Percentiles rank a stretch among this genome's conserved stretches.
These are phyloP conservation scores for Gracilinanus agilis DNA, from an alignment of 2,113 vertebrate genomes.

Conservation along the genomic window DNA sequence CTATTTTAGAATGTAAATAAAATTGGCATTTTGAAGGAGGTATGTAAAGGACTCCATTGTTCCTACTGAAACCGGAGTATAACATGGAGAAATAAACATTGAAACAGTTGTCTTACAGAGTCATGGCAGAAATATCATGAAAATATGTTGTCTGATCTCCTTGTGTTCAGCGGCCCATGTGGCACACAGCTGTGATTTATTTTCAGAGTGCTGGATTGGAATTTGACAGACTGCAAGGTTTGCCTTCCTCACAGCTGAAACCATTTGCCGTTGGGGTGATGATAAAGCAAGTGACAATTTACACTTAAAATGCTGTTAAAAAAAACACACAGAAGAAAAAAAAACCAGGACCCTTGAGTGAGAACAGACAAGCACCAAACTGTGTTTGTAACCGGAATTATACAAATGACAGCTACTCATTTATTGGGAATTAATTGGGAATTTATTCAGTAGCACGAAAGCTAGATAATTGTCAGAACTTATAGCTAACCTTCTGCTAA, in stretches of 20 bases:
- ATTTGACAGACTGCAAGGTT: conserved; percentile 11
- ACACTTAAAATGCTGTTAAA: background rate
- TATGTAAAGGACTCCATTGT: background rate
- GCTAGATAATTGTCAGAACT: background rate
- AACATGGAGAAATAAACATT: conserved; percentile 5
- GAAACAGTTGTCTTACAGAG: background rate
- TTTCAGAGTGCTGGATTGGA: conserved; percentile 52
- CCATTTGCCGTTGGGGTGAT: conserved; percentile 1
- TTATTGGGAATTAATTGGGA: background rate
- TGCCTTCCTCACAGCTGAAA: conserved; percentile 41
- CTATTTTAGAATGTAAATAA: fast-evolving
- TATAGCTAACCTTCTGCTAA: background rate
- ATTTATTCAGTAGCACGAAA: background rate
- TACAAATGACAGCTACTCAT: conserved; percentile 2
- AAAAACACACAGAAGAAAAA: background rate
- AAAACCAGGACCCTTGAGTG: background rate
- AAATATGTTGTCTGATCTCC: conserved; percentile 55
- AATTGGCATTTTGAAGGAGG: conserved; percentile 20
- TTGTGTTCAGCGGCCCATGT: conserved; percentile 28
- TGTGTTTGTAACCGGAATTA: background rate
- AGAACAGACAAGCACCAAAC: conserved; percentile 62
- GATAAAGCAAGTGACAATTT: conserved; percentile 55
- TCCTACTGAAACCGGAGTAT: conserved; percentile 42
- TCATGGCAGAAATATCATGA: conserved; percentile 34
- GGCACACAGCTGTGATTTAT: conserved; percentile 47